A percentile compares a stretch with the other conserved stretches of the same genome.
Evolutionary conservation across 2,113 vertebrate species (phyloP).

Genomic region (Hymenochirus boettgeri): DNA sequence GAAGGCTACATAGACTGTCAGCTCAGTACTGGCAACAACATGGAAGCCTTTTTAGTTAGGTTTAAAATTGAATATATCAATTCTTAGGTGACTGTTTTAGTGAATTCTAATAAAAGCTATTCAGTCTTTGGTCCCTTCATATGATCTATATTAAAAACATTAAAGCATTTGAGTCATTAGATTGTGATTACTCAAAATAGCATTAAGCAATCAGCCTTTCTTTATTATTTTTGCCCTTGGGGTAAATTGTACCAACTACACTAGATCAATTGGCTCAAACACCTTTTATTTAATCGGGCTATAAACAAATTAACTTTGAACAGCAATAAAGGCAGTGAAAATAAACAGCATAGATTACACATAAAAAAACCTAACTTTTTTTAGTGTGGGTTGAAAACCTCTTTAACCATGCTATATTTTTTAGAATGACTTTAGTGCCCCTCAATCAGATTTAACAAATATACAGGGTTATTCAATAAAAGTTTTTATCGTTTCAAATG

Average conservation of each 20-base stretch:
- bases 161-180: conserved; percentile 34
- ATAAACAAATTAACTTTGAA: conserved; percentile 7
- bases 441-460: conserved; percentile 5
- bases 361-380: conserved; percentile 11
- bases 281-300: neutral
- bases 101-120: too few species aligned
- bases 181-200: conserved; percentile 40
- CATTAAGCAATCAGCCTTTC: conserved; percentile 33
- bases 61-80: too few species aligned
- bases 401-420: neutral
- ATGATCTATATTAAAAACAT: too few species aligned
- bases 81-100: too few species aligned
- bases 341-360: neutral
- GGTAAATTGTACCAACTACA: conserved; percentile 31
- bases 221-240: conserved; percentile 18
- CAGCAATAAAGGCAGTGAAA: neutral
- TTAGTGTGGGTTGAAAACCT: conserved; percentile 5
- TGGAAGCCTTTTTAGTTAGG: too few species aligned
- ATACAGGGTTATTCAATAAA: too few species aligned
- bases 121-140: too few species aligned
- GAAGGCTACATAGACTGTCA: too few species aligned
- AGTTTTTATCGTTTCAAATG: too few species aligned
- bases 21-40: too few species aligned
- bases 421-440: conserved; percentile 3
- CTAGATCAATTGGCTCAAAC: neutral